Conservation (phyloP, 2,888 invertebrate species). For the Morpho achilles region DNA sequence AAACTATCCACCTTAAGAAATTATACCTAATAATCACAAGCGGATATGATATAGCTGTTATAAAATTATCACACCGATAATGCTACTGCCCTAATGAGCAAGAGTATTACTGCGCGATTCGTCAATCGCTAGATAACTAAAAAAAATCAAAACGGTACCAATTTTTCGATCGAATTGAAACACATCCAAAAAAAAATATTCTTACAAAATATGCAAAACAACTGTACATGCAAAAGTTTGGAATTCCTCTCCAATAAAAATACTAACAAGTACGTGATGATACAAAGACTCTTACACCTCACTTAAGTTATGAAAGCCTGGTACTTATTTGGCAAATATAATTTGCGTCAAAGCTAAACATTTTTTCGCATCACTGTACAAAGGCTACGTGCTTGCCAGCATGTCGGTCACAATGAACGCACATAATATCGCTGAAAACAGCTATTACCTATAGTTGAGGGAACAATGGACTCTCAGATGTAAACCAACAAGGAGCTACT, state of each 20-base stretch:
- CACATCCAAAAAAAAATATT: no score
- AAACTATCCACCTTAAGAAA: no score
- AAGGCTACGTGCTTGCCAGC: constrained; percentile 48
- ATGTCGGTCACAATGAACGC: constrained; percentile 41
- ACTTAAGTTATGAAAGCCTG: constrained; percentile 4
- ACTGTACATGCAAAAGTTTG: background rate
- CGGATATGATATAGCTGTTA: no score
- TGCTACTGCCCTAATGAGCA: no score
- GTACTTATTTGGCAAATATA: constrained; percentile 17
- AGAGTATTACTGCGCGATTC: no score
- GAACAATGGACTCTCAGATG: constrained; percentile 30
- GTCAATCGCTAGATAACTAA: no score
- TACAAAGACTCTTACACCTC: constrained; percentile 14
- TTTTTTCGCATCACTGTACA: constrained; percentile 26
- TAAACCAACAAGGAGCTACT: constrained; percentile 53
- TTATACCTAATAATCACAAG: no score
- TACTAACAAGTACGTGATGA: constrained; percentile 16
- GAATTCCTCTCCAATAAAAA: background rate
- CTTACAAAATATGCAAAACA: no score
- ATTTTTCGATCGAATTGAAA: no score
- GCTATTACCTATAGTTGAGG: constrained; percentile 21
- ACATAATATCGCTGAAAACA: constrained; percentile 37
- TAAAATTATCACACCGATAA: no score
- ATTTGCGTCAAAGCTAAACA: constrained; percentile 13
- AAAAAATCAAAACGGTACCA: no score